phyloP scores from a whole-genome alignment of 2,797 vertebrate species.

The Mormyrops boulengeri region DNA sequence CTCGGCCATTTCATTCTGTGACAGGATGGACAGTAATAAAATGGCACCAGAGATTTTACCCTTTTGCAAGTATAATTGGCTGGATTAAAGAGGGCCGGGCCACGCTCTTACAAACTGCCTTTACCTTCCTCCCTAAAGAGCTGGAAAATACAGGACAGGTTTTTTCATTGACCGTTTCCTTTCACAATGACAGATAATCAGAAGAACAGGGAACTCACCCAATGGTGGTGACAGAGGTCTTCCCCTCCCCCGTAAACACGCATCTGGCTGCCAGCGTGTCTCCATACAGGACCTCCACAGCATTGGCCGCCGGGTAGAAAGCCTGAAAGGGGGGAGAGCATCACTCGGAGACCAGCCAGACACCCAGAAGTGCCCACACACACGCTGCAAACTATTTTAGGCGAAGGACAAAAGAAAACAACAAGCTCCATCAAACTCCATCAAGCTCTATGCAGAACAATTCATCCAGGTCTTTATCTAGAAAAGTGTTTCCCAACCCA shows the following conservation, averaged over 20 bases:
- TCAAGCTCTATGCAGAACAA: not conserved
- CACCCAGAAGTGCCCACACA: not conserved
- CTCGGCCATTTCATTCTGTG: not conserved
- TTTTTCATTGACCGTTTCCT: no score
- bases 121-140: not conserved
- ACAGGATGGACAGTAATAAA: not conserved
- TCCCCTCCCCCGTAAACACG: conserved; percentile 86
- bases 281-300: conserved; percentile 70
- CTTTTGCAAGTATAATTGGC: not conserved
- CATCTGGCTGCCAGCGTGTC: conserved; percentile 86
- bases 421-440: not conserved
- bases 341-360: not conserved
- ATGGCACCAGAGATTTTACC: not conserved
- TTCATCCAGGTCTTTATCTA: not conserved
- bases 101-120: not conserved
- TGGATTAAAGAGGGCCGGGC: conserved; percentile 1
- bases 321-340: conserved; percentile 60
- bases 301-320: conserved; percentile 77
- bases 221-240: conserved; percentile 74
- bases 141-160: not conserved
- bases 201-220: conserved; percentile 64
- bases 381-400: not conserved
- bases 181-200: not conserved
- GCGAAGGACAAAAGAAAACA: not conserved
- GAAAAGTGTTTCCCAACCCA: not conserved